Evolutionary conservation across 2,113 vertebrate genomes (phyloP).

Genomic region (Pseudorasbora parva): DNA sequence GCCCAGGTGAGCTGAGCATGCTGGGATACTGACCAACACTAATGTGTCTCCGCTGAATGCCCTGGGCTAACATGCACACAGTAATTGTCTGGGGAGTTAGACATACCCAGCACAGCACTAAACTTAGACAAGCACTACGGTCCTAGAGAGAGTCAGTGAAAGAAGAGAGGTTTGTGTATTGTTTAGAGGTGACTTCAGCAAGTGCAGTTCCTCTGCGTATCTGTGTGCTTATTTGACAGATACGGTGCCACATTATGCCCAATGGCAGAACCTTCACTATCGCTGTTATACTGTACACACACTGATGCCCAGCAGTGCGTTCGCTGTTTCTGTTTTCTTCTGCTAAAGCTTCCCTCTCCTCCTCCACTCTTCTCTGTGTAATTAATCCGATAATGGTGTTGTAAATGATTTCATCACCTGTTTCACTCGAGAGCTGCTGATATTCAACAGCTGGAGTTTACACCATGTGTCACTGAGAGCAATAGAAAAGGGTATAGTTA

Average conservation of each 20-base stretch:
- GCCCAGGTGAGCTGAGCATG: slow-evolving; percentile 57
- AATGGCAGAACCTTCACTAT: slow-evolving; percentile 55
- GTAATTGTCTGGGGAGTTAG: slow-evolving; percentile 52
- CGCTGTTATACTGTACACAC: slow-evolving; percentile 53
- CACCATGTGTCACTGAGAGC: slow-evolving; percentile 69
- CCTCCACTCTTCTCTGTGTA: slow-evolving; percentile 59
- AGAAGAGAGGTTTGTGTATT: slow-evolving; percentile 27
- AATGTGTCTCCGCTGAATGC: slow-evolving; percentile 58
- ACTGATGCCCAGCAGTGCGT: slow-evolving; percentile 58
- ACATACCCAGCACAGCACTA: slow-evolving; percentile 42
- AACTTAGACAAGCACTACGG: slow-evolving; percentile 31
- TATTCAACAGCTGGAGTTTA: slow-evolving; percentile 79
- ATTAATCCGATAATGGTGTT: slow-evolving; percentile 78
- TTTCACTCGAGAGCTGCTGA: slow-evolving; percentile 71
- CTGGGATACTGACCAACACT: slow-evolving; percentile 60
- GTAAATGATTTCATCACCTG: slow-evolving; percentile 79
- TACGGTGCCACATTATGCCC: slow-evolving; percentile 68
- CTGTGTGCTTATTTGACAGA: slow-evolving; percentile 65
- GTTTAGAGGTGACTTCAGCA: slow-evolving; percentile 37
- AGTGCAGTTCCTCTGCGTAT: slow-evolving; percentile 20
- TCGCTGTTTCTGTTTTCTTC: slow-evolving; percentile 13
- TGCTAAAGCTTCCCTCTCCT: slow-evolving; percentile 33
- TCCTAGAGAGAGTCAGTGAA: slow-evolving; percentile 43
- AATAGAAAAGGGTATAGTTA: slow-evolving; percentile 54
- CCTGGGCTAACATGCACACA: slow-evolving; percentile 54